Percentiles rank a stretch among this genome's conserved stretches.
Evolutionary conservation across 2,797 vertebrate genomes (phyloP).

Genomic region (Falco cherrug): DNA sequence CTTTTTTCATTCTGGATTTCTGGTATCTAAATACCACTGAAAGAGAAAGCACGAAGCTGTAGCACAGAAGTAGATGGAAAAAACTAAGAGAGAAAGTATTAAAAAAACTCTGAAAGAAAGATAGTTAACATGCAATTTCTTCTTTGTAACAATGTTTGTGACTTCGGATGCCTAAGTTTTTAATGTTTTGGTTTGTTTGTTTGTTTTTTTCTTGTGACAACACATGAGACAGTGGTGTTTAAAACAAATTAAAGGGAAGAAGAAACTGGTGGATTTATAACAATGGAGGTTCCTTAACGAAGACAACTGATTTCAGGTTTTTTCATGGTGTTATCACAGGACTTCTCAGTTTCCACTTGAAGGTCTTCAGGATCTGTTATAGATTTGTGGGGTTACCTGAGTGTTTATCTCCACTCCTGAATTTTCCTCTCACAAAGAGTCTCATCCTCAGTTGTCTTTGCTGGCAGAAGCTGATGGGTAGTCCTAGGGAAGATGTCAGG

Average conservation of each 20-base stretch:
- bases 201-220: not conserved
- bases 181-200: too few species aligned
- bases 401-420: not conserved
- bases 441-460: not conserved
- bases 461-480: not conserved
- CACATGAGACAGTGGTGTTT: not conserved
- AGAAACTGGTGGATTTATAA: not conserved
- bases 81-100: not conserved
- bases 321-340: not conserved
- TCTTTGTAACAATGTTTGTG: not conserved
- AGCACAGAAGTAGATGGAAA: not conserved
- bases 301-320: not conserved
- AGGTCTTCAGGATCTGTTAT: not conserved
- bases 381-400: not conserved
- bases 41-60: not conserved
- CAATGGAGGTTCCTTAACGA: not conserved
- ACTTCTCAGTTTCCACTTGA: not conserved
- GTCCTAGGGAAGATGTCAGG: not conserved
- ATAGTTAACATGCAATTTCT: not conserved
- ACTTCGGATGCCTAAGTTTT: not conserved
- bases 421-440: not conserved
- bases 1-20: not conserved
- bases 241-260: not conserved
- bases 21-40: not conserved
- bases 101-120: not conserved